A percentile compares a stretch with the other conserved stretches of the same genome.
phyloP scores from a whole-genome alignment of 2,888 invertebrate species.

The Pomacea canaliculata region DNA sequence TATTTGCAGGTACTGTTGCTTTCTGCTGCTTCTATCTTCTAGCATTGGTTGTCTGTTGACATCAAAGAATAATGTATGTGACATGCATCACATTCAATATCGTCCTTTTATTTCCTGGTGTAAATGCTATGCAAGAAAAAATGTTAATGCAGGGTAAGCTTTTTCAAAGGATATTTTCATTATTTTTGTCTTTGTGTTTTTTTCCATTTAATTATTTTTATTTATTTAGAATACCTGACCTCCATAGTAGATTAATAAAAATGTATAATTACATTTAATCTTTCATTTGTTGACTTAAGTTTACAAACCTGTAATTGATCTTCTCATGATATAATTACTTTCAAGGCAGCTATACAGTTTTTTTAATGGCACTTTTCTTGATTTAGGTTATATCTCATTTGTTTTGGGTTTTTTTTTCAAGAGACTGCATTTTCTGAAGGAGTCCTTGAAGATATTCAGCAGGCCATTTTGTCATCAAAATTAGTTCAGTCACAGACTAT shows the following conservation, averaged over 20 bases:
- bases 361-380: too few relatives aligned
- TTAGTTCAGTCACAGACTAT: constrained; percentile 10
- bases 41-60: constrained; percentile 14
- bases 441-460: background rate
- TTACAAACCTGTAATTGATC: too few relatives aligned
- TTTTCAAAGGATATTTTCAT: too few relatives aligned
- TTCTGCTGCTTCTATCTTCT: constrained; percentile 9
- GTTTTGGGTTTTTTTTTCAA: background rate
- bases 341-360: too few relatives aligned
- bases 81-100: background rate
- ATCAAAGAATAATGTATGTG: background rate
- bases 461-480: background rate
- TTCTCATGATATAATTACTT: too few relatives aligned
- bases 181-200: too few relatives aligned
- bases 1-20: constrained; percentile 21
- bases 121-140: background rate
- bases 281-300: too few relatives aligned
- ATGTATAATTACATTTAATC: too few relatives aligned
- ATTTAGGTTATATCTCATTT: too few relatives aligned
- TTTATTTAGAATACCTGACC: too few relatives aligned
- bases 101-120: constrained; percentile 11
- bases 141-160: background rate
- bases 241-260: too few relatives aligned
- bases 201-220: too few relatives aligned
- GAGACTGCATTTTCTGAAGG: background rate